Evolutionary conservation across 2,113 vertebrate species (phyloP).

Genomic region (Pyxicephalus adspersus): DNA sequence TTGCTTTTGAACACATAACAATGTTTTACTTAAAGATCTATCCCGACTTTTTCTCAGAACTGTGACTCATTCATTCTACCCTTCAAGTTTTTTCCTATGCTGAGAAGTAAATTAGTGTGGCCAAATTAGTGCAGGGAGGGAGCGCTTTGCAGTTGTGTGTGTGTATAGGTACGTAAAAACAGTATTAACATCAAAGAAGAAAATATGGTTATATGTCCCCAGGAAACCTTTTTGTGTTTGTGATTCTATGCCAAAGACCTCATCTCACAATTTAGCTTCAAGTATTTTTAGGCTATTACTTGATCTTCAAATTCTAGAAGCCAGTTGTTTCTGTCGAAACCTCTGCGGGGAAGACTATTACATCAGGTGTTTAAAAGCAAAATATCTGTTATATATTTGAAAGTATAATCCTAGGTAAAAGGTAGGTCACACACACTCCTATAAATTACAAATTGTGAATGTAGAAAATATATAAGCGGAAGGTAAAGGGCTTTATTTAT

Average conservation of each 20-base stretch:
- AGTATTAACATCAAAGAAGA: background rate
- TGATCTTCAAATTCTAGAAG: background rate
- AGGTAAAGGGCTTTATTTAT: no score
- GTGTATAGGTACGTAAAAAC: background rate
- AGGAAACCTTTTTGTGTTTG: background rate
- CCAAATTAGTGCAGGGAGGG: background rate
- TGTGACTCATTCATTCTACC: background rate
- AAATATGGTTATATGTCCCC: background rate
- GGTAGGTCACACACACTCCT: no score
- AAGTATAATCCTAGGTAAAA: no score
- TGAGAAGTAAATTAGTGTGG: background rate
- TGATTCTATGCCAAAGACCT: background rate
- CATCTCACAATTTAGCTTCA: background rate
- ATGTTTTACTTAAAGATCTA: background rate
- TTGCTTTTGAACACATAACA: no score
- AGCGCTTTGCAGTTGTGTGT: background rate
- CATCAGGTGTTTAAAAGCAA: background rate
- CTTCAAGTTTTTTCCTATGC: background rate
- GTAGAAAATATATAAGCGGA: no score
- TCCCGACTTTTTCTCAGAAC: background rate
- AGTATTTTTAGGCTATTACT: background rate
- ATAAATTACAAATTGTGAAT: no score
- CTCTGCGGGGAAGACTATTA: background rate
- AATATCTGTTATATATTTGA: background rate
- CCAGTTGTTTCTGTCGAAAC: background rate